Conservation (phyloP, 2,888 invertebrate genomes). For the Pteria penguin region DNA sequence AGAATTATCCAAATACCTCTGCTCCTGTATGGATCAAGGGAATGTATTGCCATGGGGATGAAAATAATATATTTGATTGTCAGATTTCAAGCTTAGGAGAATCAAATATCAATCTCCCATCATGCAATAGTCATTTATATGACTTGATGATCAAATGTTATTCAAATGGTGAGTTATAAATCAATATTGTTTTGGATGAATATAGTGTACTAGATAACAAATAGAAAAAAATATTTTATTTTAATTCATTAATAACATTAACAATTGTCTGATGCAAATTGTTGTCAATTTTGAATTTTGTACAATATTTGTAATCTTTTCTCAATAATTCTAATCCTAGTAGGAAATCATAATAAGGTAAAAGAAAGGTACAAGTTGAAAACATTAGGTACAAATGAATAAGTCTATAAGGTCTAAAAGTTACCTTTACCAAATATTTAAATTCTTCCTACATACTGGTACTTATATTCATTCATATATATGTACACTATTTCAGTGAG, state of each 20-base stretch:
- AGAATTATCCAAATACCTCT: constrained; percentile 25
- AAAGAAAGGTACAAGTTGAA: too few relatives aligned
- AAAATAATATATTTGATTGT: constrained; percentile 58
- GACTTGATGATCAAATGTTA: constrained; percentile 65
- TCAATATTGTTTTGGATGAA: background rate
- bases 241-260: too few relatives aligned
- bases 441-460: background rate
- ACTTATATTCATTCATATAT: background rate
- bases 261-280: too few relatives aligned
- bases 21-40: constrained; percentile 72
- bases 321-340: too few relatives aligned
- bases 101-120: constrained; percentile 2
- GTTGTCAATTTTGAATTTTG: too few relatives aligned
- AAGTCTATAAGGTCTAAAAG: too few relatives aligned
- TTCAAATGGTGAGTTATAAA: constrained; percentile 55
- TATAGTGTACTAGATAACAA: too few relatives aligned
- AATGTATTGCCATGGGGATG: constrained; percentile 81
- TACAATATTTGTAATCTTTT: too few relatives aligned
- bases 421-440: too few relatives aligned
- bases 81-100: constrained; percentile 55
- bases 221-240: too few relatives aligned
- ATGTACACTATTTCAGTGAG: constrained; percentile 65
- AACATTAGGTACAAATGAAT: too few relatives aligned
- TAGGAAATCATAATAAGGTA: too few relatives aligned
- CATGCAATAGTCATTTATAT: constrained; percentile 50